Percentiles rank a stretch among this genome's conserved stretches.
These are phyloP conservation scores for Pseudanteris insignis DNA, from an alignment of 2,888 invertebrate species.

Conservation along the genomic window DNA sequence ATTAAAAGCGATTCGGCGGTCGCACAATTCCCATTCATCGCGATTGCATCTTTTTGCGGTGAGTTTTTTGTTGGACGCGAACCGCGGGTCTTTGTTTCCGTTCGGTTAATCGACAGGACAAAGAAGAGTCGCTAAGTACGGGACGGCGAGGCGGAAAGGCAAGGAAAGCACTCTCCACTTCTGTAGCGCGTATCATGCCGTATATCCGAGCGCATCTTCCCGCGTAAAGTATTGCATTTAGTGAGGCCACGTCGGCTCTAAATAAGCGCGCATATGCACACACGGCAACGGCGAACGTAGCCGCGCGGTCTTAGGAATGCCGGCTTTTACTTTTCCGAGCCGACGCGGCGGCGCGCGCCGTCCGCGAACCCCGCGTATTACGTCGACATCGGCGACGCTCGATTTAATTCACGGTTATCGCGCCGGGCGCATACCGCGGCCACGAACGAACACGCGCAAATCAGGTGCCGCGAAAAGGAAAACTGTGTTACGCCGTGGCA, in stretches of 20 bases:
- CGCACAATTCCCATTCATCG: slow-evolving; percentile 36
- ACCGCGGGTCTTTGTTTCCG: slow-evolving; percentile 41
- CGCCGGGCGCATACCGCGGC: slow-evolving; percentile 26
- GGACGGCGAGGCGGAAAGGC: slow-evolving; percentile 34
- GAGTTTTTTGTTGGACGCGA: slow-evolving; percentile 23
- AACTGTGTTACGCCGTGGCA: slow-evolving; percentile 31
- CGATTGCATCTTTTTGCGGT: slow-evolving; percentile 29
- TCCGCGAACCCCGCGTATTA: slow-evolving; percentile 34
- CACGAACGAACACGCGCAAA: slow-evolving; percentile 34
- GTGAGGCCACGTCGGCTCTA: slow-evolving; percentile 31
- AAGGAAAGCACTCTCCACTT: slow-evolving; percentile 25
- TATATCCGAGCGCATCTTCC: slow-evolving; percentile 41
- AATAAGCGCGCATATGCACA: slow-evolving; percentile 38
- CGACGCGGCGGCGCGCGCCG: slow-evolving; percentile 35
- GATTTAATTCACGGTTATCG: slow-evolving; percentile 37
- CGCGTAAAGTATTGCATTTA: slow-evolving; percentile 43
- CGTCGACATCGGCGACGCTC: slow-evolving; percentile 21
- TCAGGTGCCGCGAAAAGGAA: slow-evolving; percentile 41
- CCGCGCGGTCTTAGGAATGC: slow-evolving; percentile 48
- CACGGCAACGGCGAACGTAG: slow-evolving; percentile 24
- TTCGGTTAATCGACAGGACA: slow-evolving; percentile 42
- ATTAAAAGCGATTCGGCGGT: slow-evolving; percentile 38
- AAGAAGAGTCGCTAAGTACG: slow-evolving; percentile 38
- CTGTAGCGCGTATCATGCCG: slow-evolving; percentile 10
- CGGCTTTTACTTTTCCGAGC: slow-evolving; percentile 54